Evolutionary conservation across 2,888 invertebrate species (phyloP).

Genomic region (Ypsolopha sequella): DNA sequence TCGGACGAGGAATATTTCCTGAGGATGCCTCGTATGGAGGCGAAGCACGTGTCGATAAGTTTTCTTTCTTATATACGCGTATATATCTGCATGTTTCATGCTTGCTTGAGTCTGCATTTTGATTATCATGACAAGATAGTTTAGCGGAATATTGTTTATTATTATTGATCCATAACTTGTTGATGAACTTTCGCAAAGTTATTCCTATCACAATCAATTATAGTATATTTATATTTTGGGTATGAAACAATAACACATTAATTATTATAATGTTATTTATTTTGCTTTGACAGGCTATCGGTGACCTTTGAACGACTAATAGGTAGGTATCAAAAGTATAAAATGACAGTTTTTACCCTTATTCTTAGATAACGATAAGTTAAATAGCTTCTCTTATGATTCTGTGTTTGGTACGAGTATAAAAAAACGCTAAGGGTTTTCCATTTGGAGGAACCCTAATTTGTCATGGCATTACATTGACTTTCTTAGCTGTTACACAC

Average conservation of each 20-base stretch:
- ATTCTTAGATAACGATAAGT: conserved; percentile 53
- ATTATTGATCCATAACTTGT: background rate
- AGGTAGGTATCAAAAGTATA: conserved; percentile 59
- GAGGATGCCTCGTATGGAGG: too few species aligned
- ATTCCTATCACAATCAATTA: too few species aligned
- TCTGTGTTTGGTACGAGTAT: conserved; percentile 45
- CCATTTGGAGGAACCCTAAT: conserved; percentile 13
- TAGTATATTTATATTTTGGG: background rate
- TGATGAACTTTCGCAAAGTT: too few species aligned
- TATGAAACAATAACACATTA: background rate
- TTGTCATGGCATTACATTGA: background rate
- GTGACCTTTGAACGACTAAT: conserved; percentile 64
- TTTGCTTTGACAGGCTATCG: conserved; percentile 66
- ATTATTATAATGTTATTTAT: conserved; percentile 54
- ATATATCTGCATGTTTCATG: too few species aligned
- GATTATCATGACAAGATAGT: too few species aligned
- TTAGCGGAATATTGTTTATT: too few species aligned
- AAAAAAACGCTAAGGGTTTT: conserved; percentile 15
- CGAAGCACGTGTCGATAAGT: too few species aligned
- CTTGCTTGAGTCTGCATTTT: too few species aligned
- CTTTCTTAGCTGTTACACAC: background rate
- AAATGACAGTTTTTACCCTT: conserved; percentile 58
- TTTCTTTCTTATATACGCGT: too few species aligned
- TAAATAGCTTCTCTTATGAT: conserved; percentile 52
- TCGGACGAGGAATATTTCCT: too few species aligned